phyloP scores from a whole-genome alignment of 2,888 invertebrate species.

The Cenopis cana region DNA sequence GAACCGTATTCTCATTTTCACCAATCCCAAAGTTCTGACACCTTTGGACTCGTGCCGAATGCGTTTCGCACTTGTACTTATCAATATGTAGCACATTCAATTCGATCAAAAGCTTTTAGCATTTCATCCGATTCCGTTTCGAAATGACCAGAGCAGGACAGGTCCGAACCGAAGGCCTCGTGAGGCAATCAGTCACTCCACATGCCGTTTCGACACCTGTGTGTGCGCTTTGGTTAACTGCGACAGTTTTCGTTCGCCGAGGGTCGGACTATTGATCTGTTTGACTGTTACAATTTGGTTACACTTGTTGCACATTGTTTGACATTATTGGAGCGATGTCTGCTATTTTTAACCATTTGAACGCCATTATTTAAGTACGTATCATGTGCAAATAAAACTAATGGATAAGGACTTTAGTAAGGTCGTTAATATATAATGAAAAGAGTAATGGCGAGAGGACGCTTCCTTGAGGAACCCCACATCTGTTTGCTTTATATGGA shows the following conservation, averaged over 20 bases:
- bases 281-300: neutral
- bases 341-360: too few relatives aligned
- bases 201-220: conserved; percentile 14
- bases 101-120: neutral
- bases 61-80: too few relatives aligned
- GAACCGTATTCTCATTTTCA: too few relatives aligned
- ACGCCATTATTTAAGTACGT: too few relatives aligned
- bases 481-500: neutral
- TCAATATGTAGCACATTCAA: too few relatives aligned
- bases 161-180: conserved; percentile 20
- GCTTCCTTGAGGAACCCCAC: neutral
- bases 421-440: neutral
- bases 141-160: conserved; percentile 15
- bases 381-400: neutral
- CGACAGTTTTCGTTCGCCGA: neutral
- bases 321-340: too few relatives aligned
- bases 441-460: neutral
- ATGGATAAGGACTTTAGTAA: neutral
- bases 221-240: conserved; percentile 1
- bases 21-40: too few relatives aligned
- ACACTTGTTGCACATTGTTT: too few relatives aligned
- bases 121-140: conserved; percentile 10
- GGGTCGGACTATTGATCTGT: conserved; percentile 9
- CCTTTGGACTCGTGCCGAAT: too few relatives aligned
- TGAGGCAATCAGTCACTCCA: conserved; percentile 21